phyloP scores from a whole-genome alignment of 2,797 vertebrate genomes.

The Holocentrus rufus region DNA sequence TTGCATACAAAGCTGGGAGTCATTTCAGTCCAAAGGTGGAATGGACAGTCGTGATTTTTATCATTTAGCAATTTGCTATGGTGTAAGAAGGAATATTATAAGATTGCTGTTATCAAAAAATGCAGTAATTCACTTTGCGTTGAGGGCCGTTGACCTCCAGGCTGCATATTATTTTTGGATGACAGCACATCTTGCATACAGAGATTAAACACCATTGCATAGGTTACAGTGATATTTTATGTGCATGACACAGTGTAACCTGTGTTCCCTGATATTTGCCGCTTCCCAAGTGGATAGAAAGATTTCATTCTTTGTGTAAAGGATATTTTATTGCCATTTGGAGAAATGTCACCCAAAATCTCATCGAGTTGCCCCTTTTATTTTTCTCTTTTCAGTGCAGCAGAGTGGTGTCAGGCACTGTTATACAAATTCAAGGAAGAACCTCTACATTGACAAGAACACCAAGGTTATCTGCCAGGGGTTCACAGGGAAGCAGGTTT shows the following conservation, averaged over 20 bases:
- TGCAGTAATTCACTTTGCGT: not conserved
- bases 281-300: not conserved
- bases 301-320: not conserved
- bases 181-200: not conserved
- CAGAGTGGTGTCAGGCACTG: constrained; percentile 91
- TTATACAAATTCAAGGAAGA: constrained; percentile 87
- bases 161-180: not conserved
- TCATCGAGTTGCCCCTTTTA: constrained; percentile 2
- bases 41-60: not conserved
- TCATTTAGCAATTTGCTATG: not conserved
- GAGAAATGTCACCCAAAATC: constrained; percentile 5
- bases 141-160: not conserved
- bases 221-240: too few species aligned
- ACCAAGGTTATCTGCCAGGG: constrained; percentile 98
- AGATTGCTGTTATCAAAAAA: not conserved
- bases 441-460: constrained; percentile 91
- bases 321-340: constrained; percentile 3
- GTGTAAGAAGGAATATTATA: not conserved
- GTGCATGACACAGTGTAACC: not conserved
- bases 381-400: constrained; percentile 83
- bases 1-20: not conserved
- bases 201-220: too few species aligned
- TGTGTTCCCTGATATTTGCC: not conserved
- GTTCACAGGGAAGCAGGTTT: constrained; percentile 99
- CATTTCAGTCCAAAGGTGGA: not conserved